These are phyloP conservation scores for Pollenia griseotomentosa DNA, from an alignment of 2,888 invertebrate genomes.

Conservation along the genomic window DNA sequence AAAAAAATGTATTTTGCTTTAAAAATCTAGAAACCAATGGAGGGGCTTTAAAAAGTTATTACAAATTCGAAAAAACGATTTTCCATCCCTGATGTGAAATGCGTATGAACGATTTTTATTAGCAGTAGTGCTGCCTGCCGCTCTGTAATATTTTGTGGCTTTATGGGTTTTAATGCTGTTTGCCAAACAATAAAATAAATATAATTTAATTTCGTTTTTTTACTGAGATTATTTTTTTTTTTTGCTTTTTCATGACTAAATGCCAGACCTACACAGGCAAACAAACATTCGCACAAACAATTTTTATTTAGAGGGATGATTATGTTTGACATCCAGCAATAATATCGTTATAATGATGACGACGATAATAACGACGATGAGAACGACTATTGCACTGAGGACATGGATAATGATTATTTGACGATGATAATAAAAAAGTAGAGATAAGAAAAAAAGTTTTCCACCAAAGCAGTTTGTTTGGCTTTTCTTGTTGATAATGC, in stretches of 20 bases:
- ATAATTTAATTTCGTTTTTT: slow-evolving; percentile 76
- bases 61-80: too few relatives aligned
- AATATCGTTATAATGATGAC: slow-evolving; percentile 52
- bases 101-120: slow-evolving; percentile 42
- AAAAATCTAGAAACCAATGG: too few relatives aligned
- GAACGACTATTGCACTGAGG: slow-evolving; percentile 22
- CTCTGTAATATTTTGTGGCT: slow-evolving; percentile 77
- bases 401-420: slow-evolving; percentile 57
- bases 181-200: slow-evolving; percentile 83
- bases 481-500: slow-evolving; percentile 63
- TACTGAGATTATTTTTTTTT: slow-evolving; percentile 65
- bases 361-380: slow-evolving; percentile 8
- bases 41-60: too few relatives aligned
- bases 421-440: slow-evolving; percentile 49
- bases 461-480: slow-evolving; percentile 70
- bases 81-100: slow-evolving; percentile 29
- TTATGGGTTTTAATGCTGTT: slow-evolving; percentile 80
- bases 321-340: slow-evolving; percentile 51
- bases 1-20: too few relatives aligned
- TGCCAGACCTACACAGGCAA: slow-evolving; percentile 52
- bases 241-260: slow-evolving; percentile 78
- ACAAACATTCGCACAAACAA: slow-evolving; percentile 16
- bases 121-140: slow-evolving; percentile 35
- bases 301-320: slow-evolving; percentile 71
- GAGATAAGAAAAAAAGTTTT: slow-evolving; percentile 44